Conservation (phyloP, 2,113 vertebrate species). For the Pimephales promelas region DNA sequence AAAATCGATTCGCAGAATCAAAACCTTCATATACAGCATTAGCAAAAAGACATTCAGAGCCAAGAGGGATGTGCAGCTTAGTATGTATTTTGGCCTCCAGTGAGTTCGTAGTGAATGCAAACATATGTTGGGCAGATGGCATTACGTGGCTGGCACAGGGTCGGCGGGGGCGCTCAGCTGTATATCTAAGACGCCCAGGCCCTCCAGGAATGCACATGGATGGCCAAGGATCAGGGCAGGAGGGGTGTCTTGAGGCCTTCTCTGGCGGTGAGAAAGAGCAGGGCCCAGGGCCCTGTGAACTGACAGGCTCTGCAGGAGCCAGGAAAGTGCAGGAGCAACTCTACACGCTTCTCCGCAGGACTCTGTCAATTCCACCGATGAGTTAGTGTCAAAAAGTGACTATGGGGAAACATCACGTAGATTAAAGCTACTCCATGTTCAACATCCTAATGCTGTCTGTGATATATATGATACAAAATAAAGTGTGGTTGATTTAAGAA, state of each 20-base stretch:
- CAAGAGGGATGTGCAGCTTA: background rate
- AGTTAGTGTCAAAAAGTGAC: constrained; percentile 2
- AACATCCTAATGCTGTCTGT: background rate
- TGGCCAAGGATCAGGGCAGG: constrained; percentile 63
- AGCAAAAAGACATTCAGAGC: background rate
- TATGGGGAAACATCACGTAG: background rate
- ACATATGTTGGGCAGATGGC: constrained; percentile 74
- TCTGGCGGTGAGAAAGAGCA: constrained; percentile 31
- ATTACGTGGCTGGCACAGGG: constrained; percentile 57
- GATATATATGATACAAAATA: background rate
- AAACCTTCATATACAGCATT: background rate
- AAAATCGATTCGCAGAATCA: background rate
- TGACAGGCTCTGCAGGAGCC: constrained; percentile 33
- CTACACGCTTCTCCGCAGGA: constrained; percentile 9
- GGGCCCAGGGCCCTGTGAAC: constrained; percentile 3
- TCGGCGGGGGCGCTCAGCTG: constrained; percentile 66
- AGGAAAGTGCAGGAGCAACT: constrained; percentile 9
- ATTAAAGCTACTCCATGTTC: background rate
- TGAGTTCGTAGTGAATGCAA: background rate
- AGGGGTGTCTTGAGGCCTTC: constrained; percentile 19
- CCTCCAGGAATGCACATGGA: constrained; percentile 67
- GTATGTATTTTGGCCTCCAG: background rate
- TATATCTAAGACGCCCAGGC: constrained; percentile 57
- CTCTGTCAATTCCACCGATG: constrained; percentile 26
- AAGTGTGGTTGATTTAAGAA: background rate